A percentile compares a stretch with the other conserved stretches of the same genome.
Conservation (phyloP, 1,140 invertebrate genomes). For the Ceratina australensis region DNA sequence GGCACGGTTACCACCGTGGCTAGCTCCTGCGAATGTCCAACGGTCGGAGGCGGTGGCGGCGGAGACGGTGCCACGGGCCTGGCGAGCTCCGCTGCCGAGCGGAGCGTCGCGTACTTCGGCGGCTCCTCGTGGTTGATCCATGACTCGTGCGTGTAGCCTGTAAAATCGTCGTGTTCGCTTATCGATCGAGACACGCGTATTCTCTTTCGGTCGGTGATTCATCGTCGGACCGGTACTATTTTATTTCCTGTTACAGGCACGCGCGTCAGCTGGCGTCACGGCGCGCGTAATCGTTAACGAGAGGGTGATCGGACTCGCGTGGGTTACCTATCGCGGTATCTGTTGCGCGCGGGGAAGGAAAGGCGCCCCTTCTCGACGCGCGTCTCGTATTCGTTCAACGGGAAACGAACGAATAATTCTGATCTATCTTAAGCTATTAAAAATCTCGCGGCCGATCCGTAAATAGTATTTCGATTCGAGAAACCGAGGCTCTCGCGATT, state of each 20-base stretch:
- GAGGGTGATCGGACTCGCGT: conserved; percentile 1
- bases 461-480: too few relatives aligned
- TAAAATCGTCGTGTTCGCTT: not conserved
- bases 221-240: conserved; percentile 62
- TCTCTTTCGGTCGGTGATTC: conserved; percentile 74
- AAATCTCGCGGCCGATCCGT: too few relatives aligned
- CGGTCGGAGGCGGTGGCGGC: conserved; percentile 53
- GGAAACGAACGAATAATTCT: too few relatives aligned
- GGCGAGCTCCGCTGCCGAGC: conserved; percentile 80
- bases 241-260: conserved; percentile 60
- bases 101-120: conserved; percentile 85
- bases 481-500: too few relatives aligned
- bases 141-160: conserved; percentile 77
- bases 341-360: not conserved
- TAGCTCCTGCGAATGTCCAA: conserved; percentile 49
- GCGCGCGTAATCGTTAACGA: conserved; percentile 59
- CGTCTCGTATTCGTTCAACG: too few relatives aligned
- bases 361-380: not conserved
- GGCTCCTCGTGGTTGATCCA: conserved; percentile 79
- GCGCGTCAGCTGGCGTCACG: conserved; percentile 60
- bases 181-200: too few relatives aligned
- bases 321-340: conserved; percentile 59
- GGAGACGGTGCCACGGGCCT: conserved; percentile 65
- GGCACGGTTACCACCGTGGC: conserved; percentile 47
- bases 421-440: too few relatives aligned